Evolutionary conservation across 2,113 vertebrate genomes (phyloP).

Genomic region (Mus pahari): DNA sequence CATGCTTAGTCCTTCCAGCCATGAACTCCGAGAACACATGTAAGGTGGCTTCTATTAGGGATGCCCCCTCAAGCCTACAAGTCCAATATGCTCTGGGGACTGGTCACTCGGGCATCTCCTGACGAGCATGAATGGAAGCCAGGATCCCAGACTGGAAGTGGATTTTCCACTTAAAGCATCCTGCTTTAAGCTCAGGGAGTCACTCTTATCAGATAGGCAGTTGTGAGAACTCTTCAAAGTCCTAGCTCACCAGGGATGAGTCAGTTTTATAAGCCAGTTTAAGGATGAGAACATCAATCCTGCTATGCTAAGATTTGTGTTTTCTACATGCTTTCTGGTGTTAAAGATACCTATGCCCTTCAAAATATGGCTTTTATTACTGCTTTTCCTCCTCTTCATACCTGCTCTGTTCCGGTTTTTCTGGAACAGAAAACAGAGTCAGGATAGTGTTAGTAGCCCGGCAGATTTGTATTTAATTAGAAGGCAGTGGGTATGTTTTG

Average conservation of each 20-base stretch:
- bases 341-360: not conserved
- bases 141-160: conserved; percentile 13
- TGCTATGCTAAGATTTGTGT: not conserved
- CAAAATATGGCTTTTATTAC: not conserved
- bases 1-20: not conserved
- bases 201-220: not conserved
- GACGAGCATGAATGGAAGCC: not conserved
- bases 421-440: not conserved
- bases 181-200: not conserved
- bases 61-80: not conserved
- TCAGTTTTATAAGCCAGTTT: not conserved
- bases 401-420: not conserved
- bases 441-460: not conserved
- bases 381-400: not conserved
- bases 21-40: not conserved
- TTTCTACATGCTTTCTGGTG: not conserved
- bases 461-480: conserved; percentile 2
- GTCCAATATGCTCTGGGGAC: not conserved
- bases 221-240: not conserved
- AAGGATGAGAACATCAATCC: not conserved
- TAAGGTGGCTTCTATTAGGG: not conserved
- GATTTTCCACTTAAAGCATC: not conserved
- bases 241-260: not conserved
- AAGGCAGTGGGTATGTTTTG: not conserved
- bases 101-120: not conserved